Conservation (phyloP, 2,888 invertebrate genomes). For the Tetragnatha montana region DNA sequence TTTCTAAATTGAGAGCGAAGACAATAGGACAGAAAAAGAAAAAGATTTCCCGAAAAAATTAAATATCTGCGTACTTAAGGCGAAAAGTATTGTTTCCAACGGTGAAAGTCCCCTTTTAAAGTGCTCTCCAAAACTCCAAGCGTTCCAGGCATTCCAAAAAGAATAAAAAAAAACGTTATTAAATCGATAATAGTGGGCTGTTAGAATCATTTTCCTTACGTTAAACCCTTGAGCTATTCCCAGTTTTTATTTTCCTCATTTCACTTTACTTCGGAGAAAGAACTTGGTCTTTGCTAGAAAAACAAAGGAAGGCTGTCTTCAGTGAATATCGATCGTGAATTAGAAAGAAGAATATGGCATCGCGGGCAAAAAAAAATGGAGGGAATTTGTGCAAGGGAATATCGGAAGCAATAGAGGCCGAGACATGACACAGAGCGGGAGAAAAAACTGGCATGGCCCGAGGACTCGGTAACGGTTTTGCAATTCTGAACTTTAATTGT, state of each 20-base stretch:
- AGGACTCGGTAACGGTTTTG: constrained; percentile 61
- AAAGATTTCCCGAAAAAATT: constrained; percentile 19
- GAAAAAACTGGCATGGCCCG: constrained; percentile 16
- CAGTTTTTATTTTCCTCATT: constrained; percentile 8
- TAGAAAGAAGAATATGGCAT: constrained; percentile 21
- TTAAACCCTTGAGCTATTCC: constrained; percentile 66
- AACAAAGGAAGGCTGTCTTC: constrained; percentile 15
- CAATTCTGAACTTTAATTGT: constrained; percentile 67
- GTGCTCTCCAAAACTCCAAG: constrained; percentile 47
- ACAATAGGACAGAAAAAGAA: background rate
- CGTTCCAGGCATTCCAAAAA: constrained; percentile 25
- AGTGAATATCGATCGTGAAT: constrained; percentile 34
- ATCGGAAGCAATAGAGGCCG: constrained; percentile 15
- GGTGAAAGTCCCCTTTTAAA: constrained; percentile 38
- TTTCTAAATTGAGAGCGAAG: constrained; percentile 44
- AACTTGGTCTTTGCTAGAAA: background rate
- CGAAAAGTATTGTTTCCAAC: constrained; percentile 59
- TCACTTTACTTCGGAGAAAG: background rate
- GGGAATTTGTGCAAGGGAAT: constrained; percentile 45
- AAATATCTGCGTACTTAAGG: constrained; percentile 42
- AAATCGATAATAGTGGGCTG: constrained; percentile 70
- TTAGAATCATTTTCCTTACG: constrained; percentile 68
- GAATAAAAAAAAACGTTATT: constrained; percentile 59
- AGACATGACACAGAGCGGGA: constrained; percentile 25
- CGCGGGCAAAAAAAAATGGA: constrained; percentile 21